Evolutionary conservation across 2,888 invertebrate species (phyloP), one percentile per base, ranked within the genome.

Genomic region (Argyresthia albistria): DNA sequence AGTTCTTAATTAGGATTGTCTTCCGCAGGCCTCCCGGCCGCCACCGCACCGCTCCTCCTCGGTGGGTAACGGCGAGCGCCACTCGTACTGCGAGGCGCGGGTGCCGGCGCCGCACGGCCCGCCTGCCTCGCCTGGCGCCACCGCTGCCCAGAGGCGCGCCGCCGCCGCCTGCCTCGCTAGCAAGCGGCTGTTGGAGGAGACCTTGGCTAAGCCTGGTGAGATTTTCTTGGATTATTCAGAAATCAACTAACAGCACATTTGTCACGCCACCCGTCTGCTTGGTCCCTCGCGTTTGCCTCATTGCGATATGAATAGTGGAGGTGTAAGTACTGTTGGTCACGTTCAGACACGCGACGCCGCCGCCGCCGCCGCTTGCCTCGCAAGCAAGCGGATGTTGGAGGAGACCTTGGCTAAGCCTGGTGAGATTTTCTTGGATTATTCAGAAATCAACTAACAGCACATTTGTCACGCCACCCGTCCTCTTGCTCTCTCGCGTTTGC

Each of bases 321-420:
- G n/a, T n/a, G n/a, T n/a, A n/a, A n/a, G n/a, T n/a, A n/a, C n/a
- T n/a, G n/a, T n/a, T n/a, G n/a, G n/a, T n/a, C n/a, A n/a, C n/a
- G n/a, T n/a, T n/a, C n/a, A n/a, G n/a, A n/a, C 2, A 70, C 69
- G 11, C 76, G 76, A 59, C 64, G 79, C 36, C 70, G 73, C 49
- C n/a, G 77, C 76, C 9, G 73, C 83, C 4, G 80, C 78, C 80
- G 70, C 82, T 9, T 88, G 87, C 57, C 79, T 80, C 54, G 88
- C 88, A 53, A 93, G 93, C 61, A 89, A 92, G 70, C 89, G 91
- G 60, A 87, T 93, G 60, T 86, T 94, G 62, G 92, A 93, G 70
- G 92, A 92, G 56, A 90, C 89, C 52, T 77, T 91, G 57, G 77
- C 89, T 58, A 90, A 89, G 69, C 70, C 88, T 65, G 88, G 90